Percentiles rank a stretch among this genome's conserved stretches.
phyloP scores from a whole-genome alignment of 2,113 vertebrate species.

The Aspiorhynchus laticeps region DNA sequence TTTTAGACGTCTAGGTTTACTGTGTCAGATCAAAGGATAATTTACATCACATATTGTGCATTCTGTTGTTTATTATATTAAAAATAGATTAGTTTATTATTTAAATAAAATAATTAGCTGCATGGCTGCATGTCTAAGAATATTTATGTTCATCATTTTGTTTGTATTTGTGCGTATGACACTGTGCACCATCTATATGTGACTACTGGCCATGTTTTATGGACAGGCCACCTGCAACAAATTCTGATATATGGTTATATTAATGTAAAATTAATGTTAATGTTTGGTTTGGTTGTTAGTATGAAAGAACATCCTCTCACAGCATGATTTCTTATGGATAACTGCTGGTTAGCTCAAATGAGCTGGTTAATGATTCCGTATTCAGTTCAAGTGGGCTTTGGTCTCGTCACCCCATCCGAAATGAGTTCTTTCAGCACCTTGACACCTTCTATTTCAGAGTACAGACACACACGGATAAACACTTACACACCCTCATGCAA shows the following conservation, averaged over 20 bases:
- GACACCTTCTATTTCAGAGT: conserved; percentile 36
- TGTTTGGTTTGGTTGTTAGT: not conserved
- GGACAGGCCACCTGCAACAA: not conserved
- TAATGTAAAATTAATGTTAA: not conserved
- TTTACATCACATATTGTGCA: not conserved
- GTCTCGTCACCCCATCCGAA: conserved; percentile 15
- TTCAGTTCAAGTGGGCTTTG: not conserved
- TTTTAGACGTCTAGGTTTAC: conserved; percentile 8
- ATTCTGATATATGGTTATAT: not conserved
- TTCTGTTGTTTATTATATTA: not conserved
- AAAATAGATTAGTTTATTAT: not conserved
- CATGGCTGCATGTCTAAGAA: not conserved
- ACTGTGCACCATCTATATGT: not conserved
- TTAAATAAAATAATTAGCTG: no score
- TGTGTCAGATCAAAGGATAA: not conserved
- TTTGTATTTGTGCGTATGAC: no score
- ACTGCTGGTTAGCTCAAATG: not conserved
- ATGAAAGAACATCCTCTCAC: not conserved
- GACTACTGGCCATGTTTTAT: not conserved
- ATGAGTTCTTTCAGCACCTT: conserved; percentile 17
- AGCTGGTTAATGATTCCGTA: conserved; percentile 4
- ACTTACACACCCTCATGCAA: conserved; percentile 18
- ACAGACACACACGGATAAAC: not conserved
- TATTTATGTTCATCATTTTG: not conserved
- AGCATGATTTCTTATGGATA: not conserved